These are phyloP conservation scores for Campopleginae sp. DNA, from an alignment of 2,888 invertebrate genomes.

Conservation along the genomic window DNA sequence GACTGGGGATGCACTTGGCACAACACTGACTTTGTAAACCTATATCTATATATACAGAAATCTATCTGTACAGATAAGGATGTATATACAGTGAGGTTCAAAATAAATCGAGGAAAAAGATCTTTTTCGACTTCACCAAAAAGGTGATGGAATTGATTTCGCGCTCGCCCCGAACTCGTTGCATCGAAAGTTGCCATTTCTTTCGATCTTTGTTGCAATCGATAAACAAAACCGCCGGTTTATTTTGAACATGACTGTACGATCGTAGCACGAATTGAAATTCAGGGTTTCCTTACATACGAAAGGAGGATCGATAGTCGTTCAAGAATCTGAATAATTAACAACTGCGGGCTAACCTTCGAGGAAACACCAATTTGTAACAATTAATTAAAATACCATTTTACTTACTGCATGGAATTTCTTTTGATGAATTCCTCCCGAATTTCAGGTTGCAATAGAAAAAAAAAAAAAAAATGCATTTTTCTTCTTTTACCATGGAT, in stretches of 20 bases:
- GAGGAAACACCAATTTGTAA: not conserved
- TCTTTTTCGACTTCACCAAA: not conserved
- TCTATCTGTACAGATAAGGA: not conserved
- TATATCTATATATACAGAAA: not conserved
- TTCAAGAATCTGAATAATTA: slow-evolving; percentile 46
- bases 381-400: not conserved
- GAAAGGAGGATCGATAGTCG: slow-evolving; percentile 45
- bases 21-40: slow-evolving; percentile 31
- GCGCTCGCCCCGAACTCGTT: not conserved
- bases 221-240: not conserved
- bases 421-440: not conserved
- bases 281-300: slow-evolving; percentile 49
- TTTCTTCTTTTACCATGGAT: not conserved
- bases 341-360: slow-evolving; percentile 35
- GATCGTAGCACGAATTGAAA: slow-evolving; percentile 25
- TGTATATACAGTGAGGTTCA: not conserved
- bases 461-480: not conserved
- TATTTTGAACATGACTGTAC: not conserved
- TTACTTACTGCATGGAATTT: not conserved
- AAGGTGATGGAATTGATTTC: not conserved
- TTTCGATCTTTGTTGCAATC: not conserved
- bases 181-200: not conserved
- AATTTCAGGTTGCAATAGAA: not conserved
- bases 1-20: slow-evolving; percentile 42
- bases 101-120: not conserved